Evolutionary conservation across 2,113 vertebrate genomes (phyloP), one percentile per base, ranked within the genome.

Genomic region (Equus przewalskii): DNA sequence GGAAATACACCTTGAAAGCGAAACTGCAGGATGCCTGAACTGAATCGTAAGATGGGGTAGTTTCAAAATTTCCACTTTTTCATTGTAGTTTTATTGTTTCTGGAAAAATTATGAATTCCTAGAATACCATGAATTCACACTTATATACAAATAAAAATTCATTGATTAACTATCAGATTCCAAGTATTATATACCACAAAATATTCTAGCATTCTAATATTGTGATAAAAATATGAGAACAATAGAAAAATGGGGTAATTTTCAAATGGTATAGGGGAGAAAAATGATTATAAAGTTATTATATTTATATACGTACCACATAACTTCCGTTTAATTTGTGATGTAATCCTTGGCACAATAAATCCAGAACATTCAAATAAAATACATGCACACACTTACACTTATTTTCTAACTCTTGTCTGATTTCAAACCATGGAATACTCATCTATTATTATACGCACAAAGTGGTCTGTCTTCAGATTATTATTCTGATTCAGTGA

Each of bases 21-120:
- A 75, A 26, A 82, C 62, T 49, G 9, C 12, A 46, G 36, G n/a
- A 46, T 82, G n/a, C 4, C 24, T 76, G 22, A 72, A 80, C 36
- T 33, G 9, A 73, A 76, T 33, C 41, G 11, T n/a, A 76, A 22
- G 5, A 65, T 65, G 9, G 26, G 13, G 19, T 12, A 44, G 1
- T 67, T 93, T 51, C 21, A 60, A 94, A 60, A 56, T 73, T 36
- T 24, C 16, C 14, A 22, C 49, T 12, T 79, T 70, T 62, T 82
- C 3, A 22, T n/a, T 86, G 14, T 14, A 83, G 11, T 33, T 79
- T 81, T 30, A 41, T 36, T 60, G 7, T 41, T 56, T 92, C 49
- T 92, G 51, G 5, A 95, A 96, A 8, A 92, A 96, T 73, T 65
- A 36, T 56, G 14, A 96, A 58, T 56, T 95, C 11, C 41, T 78